A percentile compares a stretch with the other conserved stretches of the same genome.
These are phyloP conservation scores for Virgularia gustaviana DNA, from an alignment of 92 coral and sea anemone species.

Conservation along the genomic window DNA sequence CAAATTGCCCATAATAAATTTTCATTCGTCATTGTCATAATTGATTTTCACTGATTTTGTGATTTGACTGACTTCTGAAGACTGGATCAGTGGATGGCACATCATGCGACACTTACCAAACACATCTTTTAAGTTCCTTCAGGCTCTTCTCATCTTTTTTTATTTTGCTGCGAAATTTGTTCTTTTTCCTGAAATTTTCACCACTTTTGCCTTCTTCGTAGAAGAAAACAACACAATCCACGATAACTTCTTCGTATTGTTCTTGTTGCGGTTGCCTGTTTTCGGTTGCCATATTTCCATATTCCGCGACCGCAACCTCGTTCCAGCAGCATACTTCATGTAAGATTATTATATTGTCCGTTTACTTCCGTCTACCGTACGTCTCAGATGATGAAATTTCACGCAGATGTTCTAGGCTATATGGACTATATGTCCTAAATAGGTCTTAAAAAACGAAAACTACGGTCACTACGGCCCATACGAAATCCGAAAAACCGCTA, in stretches of 20 bases:
- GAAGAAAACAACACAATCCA: conserved; percentile 42
- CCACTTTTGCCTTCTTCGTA: conserved; percentile 53
- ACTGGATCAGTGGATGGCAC: neutral
- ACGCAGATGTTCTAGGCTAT: no score
- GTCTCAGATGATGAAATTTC: no score
- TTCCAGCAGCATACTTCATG: no score
- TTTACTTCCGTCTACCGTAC: no score
- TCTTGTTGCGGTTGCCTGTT: neutral
- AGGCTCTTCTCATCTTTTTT: conserved; percentile 48
- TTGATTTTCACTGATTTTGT: neutral
- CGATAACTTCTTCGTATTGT: conserved; percentile 26
- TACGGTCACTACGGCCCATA: no score
- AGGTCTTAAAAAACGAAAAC: no score
- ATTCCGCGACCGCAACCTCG: neutral
- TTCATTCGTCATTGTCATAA: conserved; percentile 12
- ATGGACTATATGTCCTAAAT: no score
- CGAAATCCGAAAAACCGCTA: no score
- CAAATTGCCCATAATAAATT: conserved; percentile 1
- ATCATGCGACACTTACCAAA: conserved; percentile 31
- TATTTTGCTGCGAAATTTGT: conserved; percentile 38
- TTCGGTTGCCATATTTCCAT: conserved; percentile 20
- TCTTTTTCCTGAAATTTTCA: conserved; percentile 36
- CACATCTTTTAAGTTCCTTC: conserved; percentile 33
- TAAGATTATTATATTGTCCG: no score
- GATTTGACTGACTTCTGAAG: neutral